Evolutionary conservation across 1,140 invertebrate species (phyloP).

Genomic region (Lasioglossum baleicum): DNA sequence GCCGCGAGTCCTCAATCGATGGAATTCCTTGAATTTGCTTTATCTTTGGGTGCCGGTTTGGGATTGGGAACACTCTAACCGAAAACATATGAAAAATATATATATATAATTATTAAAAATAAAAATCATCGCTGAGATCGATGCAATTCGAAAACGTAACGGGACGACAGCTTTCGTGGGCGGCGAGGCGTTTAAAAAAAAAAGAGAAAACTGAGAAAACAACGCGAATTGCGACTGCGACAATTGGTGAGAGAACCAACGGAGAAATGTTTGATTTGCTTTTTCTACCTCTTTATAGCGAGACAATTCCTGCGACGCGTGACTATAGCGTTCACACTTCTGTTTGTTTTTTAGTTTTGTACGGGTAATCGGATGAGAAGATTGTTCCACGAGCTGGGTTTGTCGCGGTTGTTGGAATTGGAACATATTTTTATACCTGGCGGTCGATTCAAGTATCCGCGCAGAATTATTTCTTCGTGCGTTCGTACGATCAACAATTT

Average conservation of each 20-base stretch:
- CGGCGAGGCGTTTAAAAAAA: conserved; percentile 18
- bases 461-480: neutral
- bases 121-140: conserved; percentile 35
- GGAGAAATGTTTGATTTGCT: neutral
- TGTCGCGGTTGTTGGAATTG: conserved; percentile 8
- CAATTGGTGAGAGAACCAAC: conserved; percentile 5
- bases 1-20: conserved; percentile 24
- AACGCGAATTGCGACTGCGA: conserved; percentile 19
- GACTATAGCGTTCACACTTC: neutral
- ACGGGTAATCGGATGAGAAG: no score
- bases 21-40: conserved; percentile 49
- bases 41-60: conserved; percentile 71
- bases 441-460: neutral
- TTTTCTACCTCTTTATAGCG: conserved; percentile 5
- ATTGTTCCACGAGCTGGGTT: neutral
- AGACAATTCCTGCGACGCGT: neutral
- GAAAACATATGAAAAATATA: conserved; percentile 58
- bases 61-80: conserved; percentile 70
- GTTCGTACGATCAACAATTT: no score
- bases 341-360: neutral
- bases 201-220: no score
- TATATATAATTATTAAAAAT: conserved; percentile 33
- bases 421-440: conserved; percentile 9
- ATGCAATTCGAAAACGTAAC: conserved; percentile 32
- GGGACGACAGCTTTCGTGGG: conserved; percentile 9